Percentiles rank a stretch among this genome's conserved stretches.
Evolutionary conservation across 2,113 vertebrate genomes (phyloP).

Genomic region (Brachyhypopomus gauderio): DNA sequence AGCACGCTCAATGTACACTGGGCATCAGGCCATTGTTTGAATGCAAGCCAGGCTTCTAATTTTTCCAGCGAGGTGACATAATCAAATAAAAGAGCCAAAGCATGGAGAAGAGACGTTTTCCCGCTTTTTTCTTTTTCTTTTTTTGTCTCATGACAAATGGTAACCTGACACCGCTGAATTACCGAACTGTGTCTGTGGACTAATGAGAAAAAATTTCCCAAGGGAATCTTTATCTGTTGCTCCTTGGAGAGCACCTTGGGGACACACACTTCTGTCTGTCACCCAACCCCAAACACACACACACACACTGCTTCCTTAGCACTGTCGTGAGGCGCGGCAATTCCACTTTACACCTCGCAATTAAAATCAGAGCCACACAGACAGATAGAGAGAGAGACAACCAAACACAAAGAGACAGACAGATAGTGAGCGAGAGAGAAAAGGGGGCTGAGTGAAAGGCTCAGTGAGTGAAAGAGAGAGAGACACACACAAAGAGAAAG

Average conservation of each 20-base stretch:
- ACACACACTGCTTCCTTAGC: conserved; percentile 81
- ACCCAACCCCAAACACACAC: conserved; percentile 74
- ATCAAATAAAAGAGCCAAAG: conserved; percentile 79
- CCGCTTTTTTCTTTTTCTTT: conserved; percentile 46
- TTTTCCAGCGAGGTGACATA: conserved; percentile 72
- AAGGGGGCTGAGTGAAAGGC: conserved; percentile 66
- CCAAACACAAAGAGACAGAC: conserved; percentile 63
- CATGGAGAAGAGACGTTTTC: conserved; percentile 64
- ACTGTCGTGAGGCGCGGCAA: conserved; percentile 87
- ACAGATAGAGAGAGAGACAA: conserved; percentile 66
- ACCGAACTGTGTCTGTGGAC: conserved; percentile 95
- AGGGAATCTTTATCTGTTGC: conserved; percentile 94
- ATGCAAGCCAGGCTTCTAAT: conserved; percentile 65
- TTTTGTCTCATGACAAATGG: conserved; percentile 85
- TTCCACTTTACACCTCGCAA: conserved; percentile 97
- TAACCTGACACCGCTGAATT: conserved; percentile 93
- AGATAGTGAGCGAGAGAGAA: conserved; percentile 71
- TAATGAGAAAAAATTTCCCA: conserved; percentile 96
- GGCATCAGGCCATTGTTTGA: conserved; percentile 59
- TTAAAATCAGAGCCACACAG: conserved; percentile 89
- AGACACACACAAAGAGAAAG: conserved; percentile 59
- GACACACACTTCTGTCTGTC: conserved; percentile 89
- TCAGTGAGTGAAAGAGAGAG: conserved; percentile 71
- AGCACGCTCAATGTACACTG: conserved; percentile 71
- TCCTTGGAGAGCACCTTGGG: conserved; percentile 90